Conservation (phyloP, 1,140 invertebrate species). For the Aphelinus certus region DNA sequence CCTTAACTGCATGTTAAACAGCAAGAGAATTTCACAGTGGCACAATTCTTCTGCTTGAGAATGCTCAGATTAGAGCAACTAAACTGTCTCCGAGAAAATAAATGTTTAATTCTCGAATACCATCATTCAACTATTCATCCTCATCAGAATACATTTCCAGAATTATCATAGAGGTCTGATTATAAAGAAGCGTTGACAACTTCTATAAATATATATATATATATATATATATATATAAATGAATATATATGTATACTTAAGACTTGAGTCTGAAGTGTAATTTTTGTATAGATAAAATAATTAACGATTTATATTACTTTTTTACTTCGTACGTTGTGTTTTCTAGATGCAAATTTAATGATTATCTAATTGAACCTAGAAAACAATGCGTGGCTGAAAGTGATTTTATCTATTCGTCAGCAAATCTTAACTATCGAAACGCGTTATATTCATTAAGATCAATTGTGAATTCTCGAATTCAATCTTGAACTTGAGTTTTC, state of each 20-base stretch:
- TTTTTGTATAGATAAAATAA: constrained; percentile 38
- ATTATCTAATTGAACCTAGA: constrained; percentile 6
- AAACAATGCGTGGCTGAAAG: neutral
- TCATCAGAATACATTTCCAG: constrained; percentile 12
- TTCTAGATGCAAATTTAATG: constrained; percentile 8
- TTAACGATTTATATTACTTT: constrained; percentile 26
- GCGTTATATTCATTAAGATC: no score
- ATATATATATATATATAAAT: constrained; percentile 4
- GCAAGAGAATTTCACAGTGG: constrained; percentile 10
- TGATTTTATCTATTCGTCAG: neutral
- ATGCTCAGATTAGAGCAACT: constrained; percentile 15
- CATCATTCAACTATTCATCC: constrained; percentile 8
- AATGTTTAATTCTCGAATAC: constrained; percentile 7
- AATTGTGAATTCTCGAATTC: constrained; percentile 7
- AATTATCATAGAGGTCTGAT: no score
- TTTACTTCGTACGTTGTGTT: constrained; percentile 16
- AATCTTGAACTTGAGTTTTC: neutral
- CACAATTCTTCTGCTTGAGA: constrained; percentile 25
- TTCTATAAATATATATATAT: constrained; percentile 19
- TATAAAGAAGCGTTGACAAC: constrained; percentile 7
- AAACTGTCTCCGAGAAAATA: no score
- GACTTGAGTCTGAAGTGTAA: constrained; percentile 21
- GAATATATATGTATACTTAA: constrained; percentile 14
- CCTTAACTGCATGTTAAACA: constrained; percentile 52
- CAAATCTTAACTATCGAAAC: no score